phyloP scores from a whole-genome alignment of 2,113 vertebrate species.

The Hypomesus transpacificus region DNA sequence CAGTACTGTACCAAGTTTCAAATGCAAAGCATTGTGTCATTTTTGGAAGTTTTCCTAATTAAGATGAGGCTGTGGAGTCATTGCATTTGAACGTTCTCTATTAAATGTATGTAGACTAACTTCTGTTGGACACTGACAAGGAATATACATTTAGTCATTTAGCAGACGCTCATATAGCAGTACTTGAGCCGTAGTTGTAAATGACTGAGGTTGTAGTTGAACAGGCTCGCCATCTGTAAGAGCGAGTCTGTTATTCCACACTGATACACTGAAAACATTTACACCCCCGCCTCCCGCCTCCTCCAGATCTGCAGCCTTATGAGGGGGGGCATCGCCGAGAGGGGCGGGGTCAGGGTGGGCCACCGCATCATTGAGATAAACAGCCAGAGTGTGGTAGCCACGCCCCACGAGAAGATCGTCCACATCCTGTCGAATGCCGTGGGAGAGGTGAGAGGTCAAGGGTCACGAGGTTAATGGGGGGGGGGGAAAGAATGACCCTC shows the following conservation, averaged over 20 bases:
- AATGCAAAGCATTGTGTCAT: too few relatives aligned
- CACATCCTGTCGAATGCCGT: slow-evolving; percentile 94
- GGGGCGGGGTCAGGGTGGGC: slow-evolving; percentile 94
- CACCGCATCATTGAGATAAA: slow-evolving; percentile 98
- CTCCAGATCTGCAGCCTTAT: slow-evolving; percentile 97
- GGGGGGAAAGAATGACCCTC: neutral
- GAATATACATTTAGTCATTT: too few relatives aligned
- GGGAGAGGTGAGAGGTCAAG: slow-evolving; percentile 72
- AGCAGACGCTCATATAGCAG: too few relatives aligned
- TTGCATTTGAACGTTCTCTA: neutral
- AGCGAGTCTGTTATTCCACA: too few relatives aligned
- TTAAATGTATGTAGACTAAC: too few relatives aligned
- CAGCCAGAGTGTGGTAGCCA: slow-evolving; percentile 94
- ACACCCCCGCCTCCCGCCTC: slow-evolving; percentile 59
- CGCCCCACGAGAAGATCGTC: slow-evolving; percentile 94
- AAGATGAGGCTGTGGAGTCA: neutral
- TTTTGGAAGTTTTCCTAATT: neutral
- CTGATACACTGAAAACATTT: neutral
- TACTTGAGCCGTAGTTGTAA: too few relatives aligned
- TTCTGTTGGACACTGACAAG: too few relatives aligned
- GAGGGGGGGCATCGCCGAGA: slow-evolving; percentile 93
- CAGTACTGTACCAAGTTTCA: too few relatives aligned
- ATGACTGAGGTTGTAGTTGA: neutral
- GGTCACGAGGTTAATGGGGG: neutral
- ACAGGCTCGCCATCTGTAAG: neutral